Evolutionary conservation across 1,140 invertebrate species (phyloP).

Genomic region (Drosophila asahinai): DNA sequence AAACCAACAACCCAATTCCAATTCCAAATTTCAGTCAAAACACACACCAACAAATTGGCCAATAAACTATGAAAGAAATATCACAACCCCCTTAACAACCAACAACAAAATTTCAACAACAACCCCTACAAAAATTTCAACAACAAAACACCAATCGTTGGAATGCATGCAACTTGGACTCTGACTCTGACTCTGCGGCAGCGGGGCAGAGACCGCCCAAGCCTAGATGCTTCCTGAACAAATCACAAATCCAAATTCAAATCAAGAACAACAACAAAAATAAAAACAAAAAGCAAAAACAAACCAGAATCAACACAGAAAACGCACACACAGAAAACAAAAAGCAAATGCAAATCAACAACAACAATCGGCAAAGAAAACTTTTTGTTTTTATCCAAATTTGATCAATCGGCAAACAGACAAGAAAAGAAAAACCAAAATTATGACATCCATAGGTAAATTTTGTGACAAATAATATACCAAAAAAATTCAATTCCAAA

Average conservation of each 20-base stretch:
- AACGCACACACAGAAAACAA: slow-evolving; percentile 50
- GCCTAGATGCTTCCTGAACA: slow-evolving; percentile 54
- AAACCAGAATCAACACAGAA: slow-evolving; percentile 11
- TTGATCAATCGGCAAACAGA: slow-evolving; percentile 53
- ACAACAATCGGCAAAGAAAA: slow-evolving; percentile 47
- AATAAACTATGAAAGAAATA: background rate
- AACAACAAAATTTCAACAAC: slow-evolving; percentile 11
- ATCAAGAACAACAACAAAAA: slow-evolving; percentile 46
- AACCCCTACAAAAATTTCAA: slow-evolving; percentile 1
- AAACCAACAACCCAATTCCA: slow-evolving; percentile 16
- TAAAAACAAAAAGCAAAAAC: slow-evolving; percentile 20
- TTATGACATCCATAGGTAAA: slow-evolving; percentile 85
- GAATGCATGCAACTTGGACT: slow-evolving; percentile 39
- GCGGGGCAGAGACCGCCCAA: slow-evolving; percentile 16
- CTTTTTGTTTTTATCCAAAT: slow-evolving; percentile 55
- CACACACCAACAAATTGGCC: slow-evolving; percentile 26
- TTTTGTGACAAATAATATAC: slow-evolving; percentile 40
- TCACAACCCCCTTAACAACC: slow-evolving; percentile 13
- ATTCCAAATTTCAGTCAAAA: slow-evolving; percentile 24
- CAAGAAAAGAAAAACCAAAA: slow-evolving; percentile 63
- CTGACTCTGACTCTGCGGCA: slow-evolving; percentile 27
- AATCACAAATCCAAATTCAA: slow-evolving; percentile 48
- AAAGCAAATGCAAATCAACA: slow-evolving; percentile 11
- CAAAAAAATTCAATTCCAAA: slow-evolving; percentile 1
- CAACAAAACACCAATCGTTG: slow-evolving; percentile 13